Evolutionary conservation across 2,888 invertebrate species (phyloP), one percentile per base, ranked within the genome.

Genomic region (Drosophila pegasa): DNA sequence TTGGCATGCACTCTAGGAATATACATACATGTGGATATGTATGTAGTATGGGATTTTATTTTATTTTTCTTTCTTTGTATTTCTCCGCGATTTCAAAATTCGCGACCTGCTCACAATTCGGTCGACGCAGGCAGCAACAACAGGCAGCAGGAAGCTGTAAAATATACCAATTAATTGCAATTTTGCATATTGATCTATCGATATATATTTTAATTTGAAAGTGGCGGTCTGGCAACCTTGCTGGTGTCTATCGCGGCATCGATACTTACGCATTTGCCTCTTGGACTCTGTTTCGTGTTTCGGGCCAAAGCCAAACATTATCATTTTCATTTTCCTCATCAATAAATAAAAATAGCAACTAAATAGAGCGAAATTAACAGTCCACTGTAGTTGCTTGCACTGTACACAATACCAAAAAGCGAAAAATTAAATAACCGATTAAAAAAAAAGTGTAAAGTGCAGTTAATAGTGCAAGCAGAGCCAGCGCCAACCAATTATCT

Each of bases 291-390:
- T 71, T 75, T 75, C 75, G 75, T 75, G 73, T 66, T 73, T 72
- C 78, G 71, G 75, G 68, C 63, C 22, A 68, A 78, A 79, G 69
- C 80, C 78, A 80, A 79, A 80, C 79, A 80, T 75, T 80, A 77
- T 80, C 66, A 62, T 79, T 80, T 78, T 71, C 56, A 60, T 80
- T 80, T 79, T 68, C 59, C 61, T 63, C 71, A 74, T 69, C 62
- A 69, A 56, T 61, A 63, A 71, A 71, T 71, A 77, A 71, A 72
- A 75, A 55, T 60, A 70, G 59, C 50, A 62, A 59, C 48, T 55
- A 61, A 55, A 64, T 74, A 69, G 41, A 56, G 16, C 47, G 50
- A 60, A 59, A 63, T 64, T 65, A 47, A 10, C 71, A 71, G 59
- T 72, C 40, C 62, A 47, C 12, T 33, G 47, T 20, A 66, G 70